Evolutionary conservation across 2,888 invertebrate genomes (phyloP).

Genomic region (Coenonympha glycerion): DNA sequence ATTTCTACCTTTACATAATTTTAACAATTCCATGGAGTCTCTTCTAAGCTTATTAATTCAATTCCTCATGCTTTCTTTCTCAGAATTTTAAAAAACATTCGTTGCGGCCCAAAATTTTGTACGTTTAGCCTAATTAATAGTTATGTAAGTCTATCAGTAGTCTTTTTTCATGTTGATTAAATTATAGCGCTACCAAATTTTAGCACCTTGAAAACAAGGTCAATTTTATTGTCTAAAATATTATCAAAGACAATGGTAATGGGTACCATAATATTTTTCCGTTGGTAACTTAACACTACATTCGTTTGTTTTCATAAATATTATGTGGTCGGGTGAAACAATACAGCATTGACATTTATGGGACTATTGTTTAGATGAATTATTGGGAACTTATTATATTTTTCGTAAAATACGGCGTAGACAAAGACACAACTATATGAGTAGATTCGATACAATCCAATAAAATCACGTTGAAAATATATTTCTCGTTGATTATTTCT

Average conservation of each 20-base stretch:
- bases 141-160: too few relatives aligned
- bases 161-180: too few relatives aligned
- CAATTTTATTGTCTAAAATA: too few relatives aligned
- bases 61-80: slow-evolving; percentile 33
- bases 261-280: background rate
- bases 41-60: slow-evolving; percentile 34
- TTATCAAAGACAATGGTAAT: too few relatives aligned
- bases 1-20: background rate
- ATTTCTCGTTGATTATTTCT: too few relatives aligned
- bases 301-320: too few relatives aligned
- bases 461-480: too few relatives aligned
- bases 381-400: slow-evolving; percentile 23
- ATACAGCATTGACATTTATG: slow-evolving; percentile 55
- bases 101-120: slow-evolving; percentile 40
- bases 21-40: slow-evolving; percentile 18
- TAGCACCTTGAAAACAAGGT: too few relatives aligned
- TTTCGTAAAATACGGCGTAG: slow-evolving; percentile 10
- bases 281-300: background rate
- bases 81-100: slow-evolving; percentile 19
- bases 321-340: slow-evolving; percentile 43
- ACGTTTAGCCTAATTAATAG: background rate
- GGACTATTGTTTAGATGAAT: slow-evolving; percentile 35
- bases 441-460: too few relatives aligned
- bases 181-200: too few relatives aligned
- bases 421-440: slow-evolving; percentile 28